A percentile compares a stretch with the other conserved stretches of the same genome.
Evolutionary conservation across 1,140 invertebrate genomes (phyloP).

Genomic region (Trissolcus basalis): DNA sequence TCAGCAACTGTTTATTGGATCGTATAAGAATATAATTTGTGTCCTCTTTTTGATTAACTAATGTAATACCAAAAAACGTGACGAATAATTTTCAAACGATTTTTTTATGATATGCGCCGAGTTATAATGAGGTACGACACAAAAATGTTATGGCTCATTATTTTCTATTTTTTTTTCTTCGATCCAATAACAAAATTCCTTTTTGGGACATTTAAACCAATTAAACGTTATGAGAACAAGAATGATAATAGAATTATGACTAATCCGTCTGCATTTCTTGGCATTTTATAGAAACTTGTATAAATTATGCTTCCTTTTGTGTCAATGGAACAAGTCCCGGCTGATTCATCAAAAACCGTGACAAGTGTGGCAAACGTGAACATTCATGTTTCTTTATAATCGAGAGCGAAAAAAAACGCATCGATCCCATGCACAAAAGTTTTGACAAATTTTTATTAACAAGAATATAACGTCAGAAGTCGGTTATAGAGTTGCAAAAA

Average conservation of each 20-base stretch:
- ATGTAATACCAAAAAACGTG: too few species aligned
- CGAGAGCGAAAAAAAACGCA: slow-evolving; percentile 17
- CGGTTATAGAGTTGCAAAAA: slow-evolving; percentile 44
- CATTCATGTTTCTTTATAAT: slow-evolving; percentile 33
- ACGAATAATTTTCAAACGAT: too few species aligned
- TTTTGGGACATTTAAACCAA: slow-evolving; percentile 23
- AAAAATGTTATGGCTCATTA: too few species aligned
- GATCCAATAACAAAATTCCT: slow-evolving; percentile 13
- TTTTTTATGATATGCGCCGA: too few species aligned
- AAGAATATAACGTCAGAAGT: slow-evolving; percentile 34
- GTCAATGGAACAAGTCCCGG: slow-evolving; percentile 11
- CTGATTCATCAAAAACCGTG: slow-evolving; percentile 52
- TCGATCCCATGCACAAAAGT: slow-evolving; percentile 20
- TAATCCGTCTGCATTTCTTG: slow-evolving; percentile 25
- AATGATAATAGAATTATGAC: slow-evolving; percentile 31
- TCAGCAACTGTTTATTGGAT: too few species aligned
- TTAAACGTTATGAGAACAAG: slow-evolving; percentile 28
- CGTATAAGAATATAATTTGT: too few species aligned
- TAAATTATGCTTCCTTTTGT: slow-evolving; percentile 37
- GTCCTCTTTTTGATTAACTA: too few species aligned
- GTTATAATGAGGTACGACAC: too few species aligned
- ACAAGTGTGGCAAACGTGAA: slow-evolving; percentile 43
- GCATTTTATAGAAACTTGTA: slow-evolving; percentile 18
- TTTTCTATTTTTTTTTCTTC: slow-evolving; percentile 6
- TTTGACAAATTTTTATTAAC: slow-evolving; percentile 50